phyloP scores from a whole-genome alignment of 2,797 vertebrate species.

The Rallus crepitans region DNA sequence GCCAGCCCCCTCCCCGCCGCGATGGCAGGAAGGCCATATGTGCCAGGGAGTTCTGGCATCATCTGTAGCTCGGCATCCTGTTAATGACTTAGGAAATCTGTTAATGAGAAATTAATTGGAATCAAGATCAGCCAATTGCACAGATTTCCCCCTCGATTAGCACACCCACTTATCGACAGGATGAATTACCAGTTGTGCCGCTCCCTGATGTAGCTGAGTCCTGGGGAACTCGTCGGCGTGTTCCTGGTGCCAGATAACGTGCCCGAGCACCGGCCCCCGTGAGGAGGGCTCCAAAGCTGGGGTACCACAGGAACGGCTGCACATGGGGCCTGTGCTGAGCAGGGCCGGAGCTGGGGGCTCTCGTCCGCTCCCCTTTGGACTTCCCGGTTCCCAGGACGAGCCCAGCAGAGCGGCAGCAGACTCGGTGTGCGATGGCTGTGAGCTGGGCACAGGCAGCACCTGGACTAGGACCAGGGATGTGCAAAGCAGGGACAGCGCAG shows the following conservation, averaged over 20 bases:
- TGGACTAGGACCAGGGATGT: background rate
- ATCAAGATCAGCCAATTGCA: slow-evolving; percentile 61
- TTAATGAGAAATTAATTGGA: slow-evolving; percentile 69
- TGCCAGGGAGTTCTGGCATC: slow-evolving; percentile 51
- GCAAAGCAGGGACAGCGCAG: rapidly evolving
- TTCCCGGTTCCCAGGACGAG: background rate
- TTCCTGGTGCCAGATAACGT: background rate
- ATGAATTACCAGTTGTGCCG: slow-evolving; percentile 46
- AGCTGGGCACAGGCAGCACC: background rate
- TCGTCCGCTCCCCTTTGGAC: background rate
- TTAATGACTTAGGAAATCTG: slow-evolving; percentile 64
- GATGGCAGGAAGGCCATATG: background rate
- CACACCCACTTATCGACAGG: slow-evolving; percentile 40
- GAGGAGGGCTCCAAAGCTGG: background rate
- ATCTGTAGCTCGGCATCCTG: slow-evolving; percentile 25
- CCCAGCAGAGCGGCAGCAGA: background rate
- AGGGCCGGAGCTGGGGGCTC: background rate
- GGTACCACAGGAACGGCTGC: background rate
- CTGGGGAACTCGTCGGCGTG: background rate
- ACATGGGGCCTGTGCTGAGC: rapidly evolving
- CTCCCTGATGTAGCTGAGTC: background rate
- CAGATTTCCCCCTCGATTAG: slow-evolving; percentile 64
- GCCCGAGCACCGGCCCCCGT: rapidly evolving
- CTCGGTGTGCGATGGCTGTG: rapidly evolving
- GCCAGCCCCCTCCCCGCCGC: background rate